Base-by-base conservation (phyloP, 2,113 vertebrate genomes). In the Pachypanchax playfairii region DNA sequence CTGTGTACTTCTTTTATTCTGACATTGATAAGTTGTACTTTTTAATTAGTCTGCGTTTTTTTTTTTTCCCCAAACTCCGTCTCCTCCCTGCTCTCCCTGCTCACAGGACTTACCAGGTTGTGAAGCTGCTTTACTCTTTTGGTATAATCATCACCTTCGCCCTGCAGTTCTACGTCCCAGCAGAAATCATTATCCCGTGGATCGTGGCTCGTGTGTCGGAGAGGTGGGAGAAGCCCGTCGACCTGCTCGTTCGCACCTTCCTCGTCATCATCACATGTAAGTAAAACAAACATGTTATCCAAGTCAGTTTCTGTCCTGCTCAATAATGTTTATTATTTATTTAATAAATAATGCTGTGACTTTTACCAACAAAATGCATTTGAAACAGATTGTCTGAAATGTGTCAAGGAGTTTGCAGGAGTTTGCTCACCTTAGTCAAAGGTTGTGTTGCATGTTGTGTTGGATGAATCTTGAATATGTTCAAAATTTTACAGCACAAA, bases 71-170 rank as follows among this genome's bases (percentile, higher is more conserved):
- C 22, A 21, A n/a, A n/a, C n/a, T n/a, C n/a, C n/a, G 22, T 4
- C n/a, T 6, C 26, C 41, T 48, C 13, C 39, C 28, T 43, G n/a
- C 13, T 26, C 9, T 53, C 1, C 13, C 22, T 25, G 1, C 62
- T 33, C 54, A 58, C 22, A 99, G 97, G 97, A 74, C 94, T 31
- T 98, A 99, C 87, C 96, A 99, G 85, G 82, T 89, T 0, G 97
- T 99, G 52, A 99, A 98, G 85, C 89, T 99, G 63, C 93, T 99
- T 2, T 99, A 98, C 88, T 94, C 93, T 55, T 83, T 96, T 0
- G 96, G 97, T 20, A 98, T 99, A 63, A 96, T 95, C 89, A 94
- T 98, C 88, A 97, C 96, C 0, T 98, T 96, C 0, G 95, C 95
- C 0, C 90, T 98, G 61, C 97, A 98, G 92, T 98, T 99, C 91